Evolutionary conservation across 2,113 vertebrate genomes (phyloP), one percentile per base, ranked within the genome.

Genomic region (Eclectus roratus): DNA sequence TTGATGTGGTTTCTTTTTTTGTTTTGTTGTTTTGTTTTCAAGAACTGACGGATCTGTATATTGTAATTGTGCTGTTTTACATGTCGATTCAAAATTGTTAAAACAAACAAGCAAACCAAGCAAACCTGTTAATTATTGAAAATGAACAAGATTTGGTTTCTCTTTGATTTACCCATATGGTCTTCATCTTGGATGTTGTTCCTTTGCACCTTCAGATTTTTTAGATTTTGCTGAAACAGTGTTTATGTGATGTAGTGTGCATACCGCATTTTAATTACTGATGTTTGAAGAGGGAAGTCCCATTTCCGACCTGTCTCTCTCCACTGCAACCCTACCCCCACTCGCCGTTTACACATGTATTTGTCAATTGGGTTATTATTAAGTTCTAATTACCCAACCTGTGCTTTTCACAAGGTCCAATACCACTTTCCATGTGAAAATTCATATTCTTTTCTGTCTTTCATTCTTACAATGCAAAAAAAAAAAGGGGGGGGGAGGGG

Each of bases 11-110:
- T 99, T 98, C 98, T 98, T 98, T 99, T 96, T 94, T 93, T 58
- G 64, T 86, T 98, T 98, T 97, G 95, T 97, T 47, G 94, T 98
- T 98, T 98, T 98, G 97, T 98, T 99, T 98, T 98, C 96, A 98
- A 98, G 97, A 98, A 98, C 98, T 98, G 96, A 97, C 98, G 98
- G 97, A 98, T 98, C 98, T 99, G 98, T 99, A 98, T 98, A 98
- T 99, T 98, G 98, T 99, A 98, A 98, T 98, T 98, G 98, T 99
- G 98, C 97, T 98, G 98, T 98, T 99, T 99, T 98, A 98, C 98
- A 98, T 99, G 98, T 98, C 98, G 96, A 98, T 98, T 98, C 98
- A 97, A 97, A 98, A 98, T 96, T 98, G 96, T 98, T 97, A 97
- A 97, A 98, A 97, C 97, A 96, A 97, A 83, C 74, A 86, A 96